phyloP scores from a whole-genome alignment of 2,888 invertebrate species.

The Mythimna pallens region DNA sequence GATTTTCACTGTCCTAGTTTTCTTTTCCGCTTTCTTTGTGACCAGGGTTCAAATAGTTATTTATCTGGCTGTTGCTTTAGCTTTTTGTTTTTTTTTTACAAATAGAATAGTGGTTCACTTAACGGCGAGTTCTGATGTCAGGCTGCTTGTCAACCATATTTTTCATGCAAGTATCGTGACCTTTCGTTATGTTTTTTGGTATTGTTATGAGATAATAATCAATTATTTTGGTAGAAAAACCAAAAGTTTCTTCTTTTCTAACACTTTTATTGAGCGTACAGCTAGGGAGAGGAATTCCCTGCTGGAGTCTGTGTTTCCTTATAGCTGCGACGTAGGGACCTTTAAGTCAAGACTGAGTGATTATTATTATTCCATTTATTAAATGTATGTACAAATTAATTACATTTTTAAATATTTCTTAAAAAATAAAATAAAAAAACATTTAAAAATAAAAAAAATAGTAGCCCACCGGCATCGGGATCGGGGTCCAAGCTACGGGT shows the following conservation, averaged over 20 bases:
- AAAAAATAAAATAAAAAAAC: too few species aligned
- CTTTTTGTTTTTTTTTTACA: slow-evolving; percentile 32
- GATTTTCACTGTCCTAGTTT: background rate
- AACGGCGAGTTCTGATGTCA: slow-evolving; percentile 10
- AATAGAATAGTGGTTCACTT: slow-evolving; percentile 35
- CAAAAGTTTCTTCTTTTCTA: background rate
- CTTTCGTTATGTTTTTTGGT: background rate
- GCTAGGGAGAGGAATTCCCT: too few species aligned
- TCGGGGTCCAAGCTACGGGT: too few species aligned
- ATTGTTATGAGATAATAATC: background rate
- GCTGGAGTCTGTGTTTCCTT: too few species aligned
- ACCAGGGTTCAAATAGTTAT: slow-evolving; percentile 24
- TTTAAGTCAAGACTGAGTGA: too few species aligned
- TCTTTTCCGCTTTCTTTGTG: slow-evolving; percentile 1
- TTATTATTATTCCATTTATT: too few species aligned
- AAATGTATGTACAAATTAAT: too few species aligned
- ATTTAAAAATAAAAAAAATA: too few species aligned
- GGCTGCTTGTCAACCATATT: background rate
- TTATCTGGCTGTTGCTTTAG: slow-evolving; percentile 39
- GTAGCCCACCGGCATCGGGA: too few species aligned
- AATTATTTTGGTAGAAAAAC: background rate
- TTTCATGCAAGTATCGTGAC: background rate
- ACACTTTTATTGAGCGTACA: too few species aligned
- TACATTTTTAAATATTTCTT: too few species aligned
- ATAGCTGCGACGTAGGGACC: too few species aligned